These are phyloP conservation scores for Linnaemya vulpina DNA, from an alignment of 2,888 invertebrate genomes.

Conservation along the genomic window DNA sequence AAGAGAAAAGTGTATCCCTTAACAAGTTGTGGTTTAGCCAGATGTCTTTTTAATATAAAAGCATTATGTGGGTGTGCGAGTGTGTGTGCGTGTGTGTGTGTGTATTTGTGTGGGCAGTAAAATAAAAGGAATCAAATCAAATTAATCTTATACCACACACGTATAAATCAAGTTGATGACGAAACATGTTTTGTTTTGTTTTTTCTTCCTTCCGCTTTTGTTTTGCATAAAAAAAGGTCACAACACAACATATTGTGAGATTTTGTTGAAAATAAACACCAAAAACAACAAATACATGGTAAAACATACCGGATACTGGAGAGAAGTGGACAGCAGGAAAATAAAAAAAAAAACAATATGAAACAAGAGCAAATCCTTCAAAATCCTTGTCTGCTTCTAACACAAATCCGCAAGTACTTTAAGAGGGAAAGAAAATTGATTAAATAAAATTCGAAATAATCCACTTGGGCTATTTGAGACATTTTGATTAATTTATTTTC, in stretches of 20 bases:
- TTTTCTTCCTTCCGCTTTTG: no score
- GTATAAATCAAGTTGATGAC: not conserved
- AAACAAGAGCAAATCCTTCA: not conserved
- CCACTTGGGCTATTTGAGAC: not conserved
- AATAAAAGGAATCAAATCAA: not conserved
- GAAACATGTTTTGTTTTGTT: not conserved
- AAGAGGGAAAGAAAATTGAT: not conserved
- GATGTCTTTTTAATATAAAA: constrained; percentile 23
- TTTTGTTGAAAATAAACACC: not conserved
- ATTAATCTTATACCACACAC: not conserved
- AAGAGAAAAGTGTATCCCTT: not conserved
- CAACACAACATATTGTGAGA: not conserved
- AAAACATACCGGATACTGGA: not conserved
- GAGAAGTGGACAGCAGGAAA: not conserved
- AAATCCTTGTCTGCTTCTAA: not conserved
- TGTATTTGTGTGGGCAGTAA: not conserved
- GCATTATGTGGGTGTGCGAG: not conserved
- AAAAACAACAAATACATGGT: not conserved
- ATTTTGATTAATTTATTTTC: not conserved
- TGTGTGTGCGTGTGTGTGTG: no score
- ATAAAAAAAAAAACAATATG: not conserved
- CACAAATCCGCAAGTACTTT: not conserved
- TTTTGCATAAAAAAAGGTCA: not conserved
- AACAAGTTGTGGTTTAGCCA: constrained; percentile 3
- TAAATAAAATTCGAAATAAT: not conserved